phyloP scores from a whole-genome alignment of 2,888 invertebrate species.

The Megamerina dolium region DNA sequence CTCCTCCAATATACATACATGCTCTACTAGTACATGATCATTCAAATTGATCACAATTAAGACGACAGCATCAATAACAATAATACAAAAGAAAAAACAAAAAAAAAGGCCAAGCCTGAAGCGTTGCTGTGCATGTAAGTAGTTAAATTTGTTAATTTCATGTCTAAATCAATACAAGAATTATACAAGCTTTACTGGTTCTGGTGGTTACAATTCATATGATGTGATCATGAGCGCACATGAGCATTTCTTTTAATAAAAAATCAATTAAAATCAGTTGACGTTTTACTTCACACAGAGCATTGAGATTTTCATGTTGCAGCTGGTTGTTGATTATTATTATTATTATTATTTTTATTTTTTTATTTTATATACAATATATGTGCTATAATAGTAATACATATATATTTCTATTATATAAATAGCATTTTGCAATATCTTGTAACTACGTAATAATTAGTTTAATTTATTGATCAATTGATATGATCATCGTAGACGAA shows the following conservation, averaged over 20 bases:
- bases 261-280: background rate
- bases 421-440: background rate
- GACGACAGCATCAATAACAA: background rate
- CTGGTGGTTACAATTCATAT: too few relatives aligned
- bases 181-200: too few relatives aligned
- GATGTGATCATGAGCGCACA: background rate
- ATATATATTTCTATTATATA: too few relatives aligned
- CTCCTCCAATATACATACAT: too few relatives aligned
- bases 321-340: background rate
- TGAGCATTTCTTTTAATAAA: background rate
- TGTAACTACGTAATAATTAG: background rate
- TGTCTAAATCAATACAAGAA: background rate
- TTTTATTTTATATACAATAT: background rate
- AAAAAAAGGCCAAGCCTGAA: background rate
- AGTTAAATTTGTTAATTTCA: background rate
- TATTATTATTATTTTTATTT: background rate
- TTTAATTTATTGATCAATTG: background rate
- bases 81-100: background rate
- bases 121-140: background rate
- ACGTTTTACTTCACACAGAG: too few relatives aligned
- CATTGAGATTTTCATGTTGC: background rate
- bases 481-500: background rate
- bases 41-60: background rate
- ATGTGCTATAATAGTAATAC: too few relatives aligned
- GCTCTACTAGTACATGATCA: too few relatives aligned